These are phyloP conservation scores for Acronicta psi DNA, from an alignment of 2,888 invertebrate genomes.

Conservation along the genomic window DNA sequence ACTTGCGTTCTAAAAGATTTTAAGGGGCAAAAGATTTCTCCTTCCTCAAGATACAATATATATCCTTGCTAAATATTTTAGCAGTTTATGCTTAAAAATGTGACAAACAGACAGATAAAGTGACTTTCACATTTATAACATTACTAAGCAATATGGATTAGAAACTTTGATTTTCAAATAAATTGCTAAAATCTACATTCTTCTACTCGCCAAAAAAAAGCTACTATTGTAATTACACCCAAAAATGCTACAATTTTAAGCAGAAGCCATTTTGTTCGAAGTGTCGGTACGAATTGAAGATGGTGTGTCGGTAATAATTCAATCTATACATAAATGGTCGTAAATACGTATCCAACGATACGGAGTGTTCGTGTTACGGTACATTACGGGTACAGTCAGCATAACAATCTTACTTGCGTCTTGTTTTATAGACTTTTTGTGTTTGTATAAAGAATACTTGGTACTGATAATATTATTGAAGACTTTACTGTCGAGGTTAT, in stretches of 20 bases:
- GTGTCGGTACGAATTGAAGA: constrained; percentile 43
- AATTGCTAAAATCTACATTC: not conserved
- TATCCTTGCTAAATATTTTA: too few relatives aligned
- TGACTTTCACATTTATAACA: too few relatives aligned
- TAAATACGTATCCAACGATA: constrained; percentile 54
- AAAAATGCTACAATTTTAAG: constrained; percentile 44
- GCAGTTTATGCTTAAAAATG: too few relatives aligned
- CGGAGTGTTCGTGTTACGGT: constrained; percentile 45
- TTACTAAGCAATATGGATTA: too few relatives aligned
- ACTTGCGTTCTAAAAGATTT: too few relatives aligned
- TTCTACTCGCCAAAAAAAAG: not conserved
- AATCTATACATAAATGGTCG: constrained; percentile 54
- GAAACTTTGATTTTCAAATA: too few relatives aligned
- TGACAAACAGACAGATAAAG: too few relatives aligned
- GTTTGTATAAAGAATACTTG: too few relatives aligned
- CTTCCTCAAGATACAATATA: too few relatives aligned
- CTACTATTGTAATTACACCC: not conserved
- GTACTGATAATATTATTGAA: too few relatives aligned
- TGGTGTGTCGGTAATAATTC: constrained; percentile 52
- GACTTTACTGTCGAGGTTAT: too few relatives aligned
- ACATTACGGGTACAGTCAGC: constrained; percentile 37
- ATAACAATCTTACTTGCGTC: constrained; percentile 14
- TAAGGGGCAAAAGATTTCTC: too few relatives aligned
- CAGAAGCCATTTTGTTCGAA: constrained; percentile 31
- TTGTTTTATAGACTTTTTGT: not conserved